Percentiles rank a stretch among this genome's conserved stretches.
These are phyloP conservation scores for Danio tinwini DNA, from an alignment of 2,797 vertebrate species.

Conservation along the genomic window DNA sequence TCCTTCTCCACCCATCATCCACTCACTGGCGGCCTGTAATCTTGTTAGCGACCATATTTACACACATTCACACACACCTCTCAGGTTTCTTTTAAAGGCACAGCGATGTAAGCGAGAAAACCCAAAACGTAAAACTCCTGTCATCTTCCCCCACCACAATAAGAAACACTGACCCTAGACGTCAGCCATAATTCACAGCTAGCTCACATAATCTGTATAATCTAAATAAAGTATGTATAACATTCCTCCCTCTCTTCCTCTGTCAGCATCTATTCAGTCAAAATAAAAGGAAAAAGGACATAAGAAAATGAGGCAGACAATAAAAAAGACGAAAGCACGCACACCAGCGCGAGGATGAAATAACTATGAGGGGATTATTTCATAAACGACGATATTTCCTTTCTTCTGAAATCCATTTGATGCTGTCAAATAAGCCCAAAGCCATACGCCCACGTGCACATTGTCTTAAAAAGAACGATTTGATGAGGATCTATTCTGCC, in stretches of 20 bases:
- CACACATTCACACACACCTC: constrained; percentile 43
- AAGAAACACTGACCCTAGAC: constrained; percentile 68
- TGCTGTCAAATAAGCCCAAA: constrained; percentile 79
- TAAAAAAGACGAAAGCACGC: constrained; percentile 40
- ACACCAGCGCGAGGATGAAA: constrained; percentile 66
- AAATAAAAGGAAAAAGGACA: constrained; percentile 57
- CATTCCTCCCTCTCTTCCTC: constrained; percentile 69
- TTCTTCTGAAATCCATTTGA: constrained; percentile 78
- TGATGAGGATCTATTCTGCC: constrained; percentile 67
- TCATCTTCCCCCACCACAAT: constrained; percentile 57
- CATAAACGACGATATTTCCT: constrained; percentile 78
- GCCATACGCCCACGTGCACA: constrained; percentile 77
- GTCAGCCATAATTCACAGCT: constrained; percentile 68
- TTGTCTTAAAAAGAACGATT: constrained; percentile 73
- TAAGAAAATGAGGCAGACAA: constrained; percentile 48
- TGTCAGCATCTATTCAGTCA: constrained; percentile 61
- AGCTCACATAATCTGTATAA: constrained; percentile 65
- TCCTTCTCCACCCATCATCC: constrained; percentile 18
- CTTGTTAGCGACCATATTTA: constrained; percentile 42
- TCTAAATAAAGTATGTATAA: constrained; percentile 72
- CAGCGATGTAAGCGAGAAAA: neutral
- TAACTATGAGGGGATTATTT: constrained; percentile 80
- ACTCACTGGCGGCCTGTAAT: constrained; percentile 28
- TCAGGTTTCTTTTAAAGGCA: constrained; percentile 4
- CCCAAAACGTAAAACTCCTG: neutral